These are phyloP conservation scores for Tribolium madens DNA, from an alignment of 1,140 invertebrate genomes.

Conservation along the genomic window DNA sequence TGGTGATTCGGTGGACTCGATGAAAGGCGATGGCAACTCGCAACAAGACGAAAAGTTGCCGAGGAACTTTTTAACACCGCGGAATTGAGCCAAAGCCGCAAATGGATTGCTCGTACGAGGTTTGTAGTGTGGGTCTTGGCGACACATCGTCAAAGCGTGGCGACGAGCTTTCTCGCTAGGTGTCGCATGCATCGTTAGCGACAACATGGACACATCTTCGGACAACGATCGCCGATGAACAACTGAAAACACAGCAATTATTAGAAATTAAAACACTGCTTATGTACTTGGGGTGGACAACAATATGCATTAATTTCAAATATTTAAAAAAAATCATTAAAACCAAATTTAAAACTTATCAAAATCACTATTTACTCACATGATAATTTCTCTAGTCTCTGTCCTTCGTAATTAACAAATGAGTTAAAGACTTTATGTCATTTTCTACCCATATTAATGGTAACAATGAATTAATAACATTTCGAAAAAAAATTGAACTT, in stretches of 20 bases:
- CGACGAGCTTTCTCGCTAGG: constrained; percentile 82
- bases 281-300: too few relatives aligned
- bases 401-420: too few relatives aligned
- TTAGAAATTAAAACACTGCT: too few relatives aligned
- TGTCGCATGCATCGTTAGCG: constrained; percentile 67
- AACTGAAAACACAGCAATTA: constrained; percentile 63
- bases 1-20: constrained; percentile 63
- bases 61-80: constrained; percentile 83
- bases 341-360: too few relatives aligned
- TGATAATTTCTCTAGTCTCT: too few relatives aligned
- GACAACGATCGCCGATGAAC: constrained; percentile 77
- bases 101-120: constrained; percentile 79
- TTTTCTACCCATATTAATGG: too few relatives aligned
- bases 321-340: too few relatives aligned
- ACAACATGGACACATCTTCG: constrained; percentile 73
- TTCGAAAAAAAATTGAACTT: too few relatives aligned
- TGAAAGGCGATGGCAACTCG: constrained; percentile 76
- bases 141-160: constrained; percentile 78
- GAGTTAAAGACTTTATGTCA: too few relatives aligned
- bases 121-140: constrained; percentile 83
- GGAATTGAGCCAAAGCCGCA: constrained; percentile 73
- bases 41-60: constrained; percentile 83
- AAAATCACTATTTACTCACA: too few relatives aligned
- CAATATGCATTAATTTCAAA: too few relatives aligned
- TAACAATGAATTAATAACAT: too few relatives aligned